Evolutionary conservation across 2,113 vertebrate species (phyloP), one percentile per base, ranked within the genome.

Genomic region (Pelecanoides urinatrix): DNA sequence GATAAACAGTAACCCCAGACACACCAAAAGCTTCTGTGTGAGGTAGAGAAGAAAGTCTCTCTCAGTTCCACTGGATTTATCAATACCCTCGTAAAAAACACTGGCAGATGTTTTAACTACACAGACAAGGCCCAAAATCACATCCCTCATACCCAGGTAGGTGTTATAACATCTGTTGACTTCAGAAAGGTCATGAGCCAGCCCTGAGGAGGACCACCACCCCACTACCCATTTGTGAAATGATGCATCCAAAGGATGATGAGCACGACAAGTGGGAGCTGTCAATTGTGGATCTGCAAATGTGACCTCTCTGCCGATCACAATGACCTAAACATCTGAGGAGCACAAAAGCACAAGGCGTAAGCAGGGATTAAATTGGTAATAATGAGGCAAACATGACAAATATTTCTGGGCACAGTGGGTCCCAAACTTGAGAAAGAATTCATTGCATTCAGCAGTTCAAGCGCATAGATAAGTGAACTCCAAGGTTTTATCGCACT

Each of bases 281-380:
- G 18, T 34, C 47, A 49, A 13, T 7, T 44, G 25, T 32, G 15
- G 26, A 29, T 80, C 21, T 59, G 16, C 32, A 63, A 63, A 22
- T 16, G 21, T 56, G 30, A 53, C 9, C 13, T 81, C 26, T 38
- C 18, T 63, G 25, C 25, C 0, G 0, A 25, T 56, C 50, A 38
- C 10, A 70, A 49, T 1, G 0, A 3, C 53, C 30, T 68, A 25
- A 79, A 75, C 22, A 42, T 22, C 44, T 61, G 49, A 44, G 17
- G 17, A 11, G 34, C 7, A 27, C 9, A 44, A 75, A 47, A 40
- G 7, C 23, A 66, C 6, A 38, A 70, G 19, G 5, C 15, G 18
- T 12, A 66, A 45, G 30, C 11, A 72, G 11, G 11, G 9, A 30
- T 65, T 88, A 42, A 66, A 20, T 6, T 40, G 23, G 0, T 49